Conservation (phyloP, 1,140 invertebrate genomes). For the Trypoxylus dichotomus region DNA sequence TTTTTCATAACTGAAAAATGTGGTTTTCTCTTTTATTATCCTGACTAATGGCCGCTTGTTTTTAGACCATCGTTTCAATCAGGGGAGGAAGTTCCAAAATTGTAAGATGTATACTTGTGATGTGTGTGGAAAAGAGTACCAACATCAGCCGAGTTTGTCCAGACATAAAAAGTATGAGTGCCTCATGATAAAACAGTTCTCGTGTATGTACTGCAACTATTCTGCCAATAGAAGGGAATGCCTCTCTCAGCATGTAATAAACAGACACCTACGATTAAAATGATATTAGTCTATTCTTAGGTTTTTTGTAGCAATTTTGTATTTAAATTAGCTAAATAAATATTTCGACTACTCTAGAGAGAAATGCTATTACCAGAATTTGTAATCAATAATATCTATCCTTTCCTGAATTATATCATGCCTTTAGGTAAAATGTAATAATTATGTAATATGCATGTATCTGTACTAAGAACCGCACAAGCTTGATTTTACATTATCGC, state of each 20-base stretch:
- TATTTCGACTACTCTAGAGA: not conserved
- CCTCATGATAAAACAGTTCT: not conserved
- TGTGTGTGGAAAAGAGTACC: slow-evolving; percentile 14
- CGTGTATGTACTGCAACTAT: not conserved
- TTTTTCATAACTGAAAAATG: slow-evolving; percentile 1
- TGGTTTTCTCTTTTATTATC: not conserved
- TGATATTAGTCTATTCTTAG: not conserved
- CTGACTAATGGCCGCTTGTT: not conserved
- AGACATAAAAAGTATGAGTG: slow-evolving; percentile 54
- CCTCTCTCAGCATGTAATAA: not conserved
- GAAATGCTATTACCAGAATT: no score
- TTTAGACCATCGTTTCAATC: not conserved
- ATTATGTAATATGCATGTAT: no score
- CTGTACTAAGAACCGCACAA: no score
- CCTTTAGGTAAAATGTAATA: no score
- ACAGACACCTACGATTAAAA: not conserved
- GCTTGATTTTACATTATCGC: no score
- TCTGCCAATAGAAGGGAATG: not conserved
- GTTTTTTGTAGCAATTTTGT: not conserved
- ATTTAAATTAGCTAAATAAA: not conserved
- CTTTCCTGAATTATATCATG: no score
- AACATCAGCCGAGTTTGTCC: slow-evolving; percentile 48
- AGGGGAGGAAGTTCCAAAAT: not conserved
- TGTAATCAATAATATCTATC: no score
- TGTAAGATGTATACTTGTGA: slow-evolving; percentile 4